phyloP scores from a whole-genome alignment of 2,888 invertebrate species.

The Acronicta alni region DNA sequence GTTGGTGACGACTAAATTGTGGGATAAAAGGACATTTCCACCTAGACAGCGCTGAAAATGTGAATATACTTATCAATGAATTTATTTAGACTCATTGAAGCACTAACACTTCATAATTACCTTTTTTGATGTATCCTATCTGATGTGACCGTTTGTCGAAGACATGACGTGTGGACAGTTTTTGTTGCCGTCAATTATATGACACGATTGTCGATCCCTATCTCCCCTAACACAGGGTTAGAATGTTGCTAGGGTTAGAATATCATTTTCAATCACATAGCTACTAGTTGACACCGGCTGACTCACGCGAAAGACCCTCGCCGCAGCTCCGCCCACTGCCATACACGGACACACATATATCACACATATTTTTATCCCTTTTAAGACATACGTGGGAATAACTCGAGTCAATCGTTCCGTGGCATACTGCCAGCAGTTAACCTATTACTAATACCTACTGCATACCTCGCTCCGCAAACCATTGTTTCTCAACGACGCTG shows the following conservation, averaged over 20 bases:
- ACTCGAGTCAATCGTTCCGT: slow-evolving; percentile 61
- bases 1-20: slow-evolving; percentile 40
- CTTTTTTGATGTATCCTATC: no score
- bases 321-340: slow-evolving; percentile 61
- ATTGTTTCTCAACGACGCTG: slow-evolving; percentile 71
- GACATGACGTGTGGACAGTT: slow-evolving; percentile 28
- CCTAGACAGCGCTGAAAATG: not conserved
- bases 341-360: slow-evolving; percentile 71
- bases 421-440: slow-evolving; percentile 69
- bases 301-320: slow-evolving; percentile 68
- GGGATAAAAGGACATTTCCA: not conserved
- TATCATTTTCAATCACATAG: slow-evolving; percentile 34
- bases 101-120: no score
- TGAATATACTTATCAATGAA: not conserved
- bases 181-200: slow-evolving; percentile 36
- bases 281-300: slow-evolving; percentile 53
- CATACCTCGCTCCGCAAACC: slow-evolving; percentile 40
- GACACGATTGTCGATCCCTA: slow-evolving; percentile 38
- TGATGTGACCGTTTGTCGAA: slow-evolving; percentile 2
- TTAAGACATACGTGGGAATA: slow-evolving; percentile 74
- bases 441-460: slow-evolving; percentile 52
- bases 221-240: slow-evolving; percentile 48
- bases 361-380: slow-evolving; percentile 78
- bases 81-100: no score
- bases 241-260: slow-evolving; percentile 41